A percentile compares a stretch with the other conserved stretches of the same genome.
These are phyloP conservation scores for Nymphalis polychloros DNA, from an alignment of 2,888 invertebrate species.

Conservation along the genomic window DNA sequence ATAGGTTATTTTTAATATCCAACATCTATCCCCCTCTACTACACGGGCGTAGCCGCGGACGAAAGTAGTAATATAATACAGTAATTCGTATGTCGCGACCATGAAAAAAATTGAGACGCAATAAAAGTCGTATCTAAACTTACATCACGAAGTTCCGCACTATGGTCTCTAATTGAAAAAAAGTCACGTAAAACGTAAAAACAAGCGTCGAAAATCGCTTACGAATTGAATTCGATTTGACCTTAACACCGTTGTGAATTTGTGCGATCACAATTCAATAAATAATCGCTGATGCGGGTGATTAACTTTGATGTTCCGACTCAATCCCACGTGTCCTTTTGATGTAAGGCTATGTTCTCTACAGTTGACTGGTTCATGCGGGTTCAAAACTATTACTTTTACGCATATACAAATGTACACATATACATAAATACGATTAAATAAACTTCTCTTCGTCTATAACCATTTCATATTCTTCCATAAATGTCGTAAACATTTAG, in stretches of 20 bases:
- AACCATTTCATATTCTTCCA: neutral
- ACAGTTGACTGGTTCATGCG: slow-evolving; percentile 10
- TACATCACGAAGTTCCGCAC: slow-evolving; percentile 31
- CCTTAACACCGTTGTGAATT: slow-evolving; percentile 73
- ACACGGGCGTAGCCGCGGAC: no score
- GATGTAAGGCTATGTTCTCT: slow-evolving; percentile 17
- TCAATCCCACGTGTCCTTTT: slow-evolving; percentile 29
- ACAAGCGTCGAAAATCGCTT: slow-evolving; percentile 53
- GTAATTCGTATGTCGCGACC: no score
- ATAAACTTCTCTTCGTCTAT: neutral
- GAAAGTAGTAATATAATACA: no score
- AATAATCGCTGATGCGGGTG: slow-evolving; percentile 67
- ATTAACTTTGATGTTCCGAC: slow-evolving; percentile 49
- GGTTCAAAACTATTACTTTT: slow-evolving; percentile 13
- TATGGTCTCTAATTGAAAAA: slow-evolving; percentile 6
- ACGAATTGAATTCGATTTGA: slow-evolving; percentile 50
- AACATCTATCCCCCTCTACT: no score
- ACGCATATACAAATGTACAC: neutral
- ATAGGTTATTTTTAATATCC: no score
- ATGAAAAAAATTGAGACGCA: neutral
- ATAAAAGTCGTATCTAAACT: neutral
- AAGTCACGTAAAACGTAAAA: slow-evolving; percentile 38
- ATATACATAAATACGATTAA: neutral
- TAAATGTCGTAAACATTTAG: no score
- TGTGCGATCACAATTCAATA: slow-evolving; percentile 55